Conservation (phyloP, 2,888 invertebrate genomes). For the Camptogramma bilineatum region DNA sequence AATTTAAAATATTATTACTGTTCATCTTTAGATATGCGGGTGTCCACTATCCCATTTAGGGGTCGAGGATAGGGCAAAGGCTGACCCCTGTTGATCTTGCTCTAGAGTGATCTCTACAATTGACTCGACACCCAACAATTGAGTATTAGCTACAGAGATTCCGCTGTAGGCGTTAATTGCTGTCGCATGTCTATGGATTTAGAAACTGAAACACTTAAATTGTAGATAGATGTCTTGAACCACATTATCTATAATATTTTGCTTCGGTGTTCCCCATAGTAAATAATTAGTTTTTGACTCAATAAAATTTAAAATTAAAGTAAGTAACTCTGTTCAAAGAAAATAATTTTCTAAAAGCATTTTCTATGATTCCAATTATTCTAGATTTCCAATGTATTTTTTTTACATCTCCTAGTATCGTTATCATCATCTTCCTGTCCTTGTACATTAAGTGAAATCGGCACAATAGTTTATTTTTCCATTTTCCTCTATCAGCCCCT, state of each 20-base stretch:
- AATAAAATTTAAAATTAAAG: too few relatives aligned
- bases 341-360: too few relatives aligned
- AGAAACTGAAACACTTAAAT: conserved; percentile 1
- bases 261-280: too few relatives aligned
- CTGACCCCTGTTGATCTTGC: conserved; percentile 54
- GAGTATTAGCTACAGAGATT: conserved; percentile 54
- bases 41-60: conserved; percentile 72
- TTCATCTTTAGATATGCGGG: conserved; percentile 70
- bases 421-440: too few relatives aligned
- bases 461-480: too few relatives aligned
- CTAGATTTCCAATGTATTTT: too few relatives aligned
- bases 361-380: too few relatives aligned
- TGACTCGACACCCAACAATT: conserved; percentile 56
- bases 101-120: conserved; percentile 52
- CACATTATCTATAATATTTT: neutral
- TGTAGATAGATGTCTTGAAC: neutral
- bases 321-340: too few relatives aligned
- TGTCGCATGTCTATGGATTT: conserved; percentile 55
- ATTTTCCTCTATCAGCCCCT: too few relatives aligned
- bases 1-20: conserved; percentile 66
- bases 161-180: conserved; percentile 66
- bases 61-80: conserved; percentile 59
- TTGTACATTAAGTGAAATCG: neutral
- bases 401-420: too few relatives aligned
- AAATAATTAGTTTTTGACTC: too few relatives aligned